A percentile compares a stretch with the other conserved stretches of the same genome.
Evolutionary conservation across 2,888 invertebrate species (phyloP).

Genomic region (Melieria omissa): DNA sequence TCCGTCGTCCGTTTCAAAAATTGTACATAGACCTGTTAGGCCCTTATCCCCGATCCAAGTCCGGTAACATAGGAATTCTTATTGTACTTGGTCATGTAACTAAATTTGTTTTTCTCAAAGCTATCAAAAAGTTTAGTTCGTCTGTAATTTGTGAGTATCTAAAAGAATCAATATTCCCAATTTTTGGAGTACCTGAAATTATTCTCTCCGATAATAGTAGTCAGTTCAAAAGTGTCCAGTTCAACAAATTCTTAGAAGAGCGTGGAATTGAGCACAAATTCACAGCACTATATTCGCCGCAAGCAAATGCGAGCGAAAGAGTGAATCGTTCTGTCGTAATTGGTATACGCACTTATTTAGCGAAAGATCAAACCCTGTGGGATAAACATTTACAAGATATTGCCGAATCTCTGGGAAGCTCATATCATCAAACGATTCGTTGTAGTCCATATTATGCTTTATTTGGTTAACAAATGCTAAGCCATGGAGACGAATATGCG

Average conservation of each 20-base stretch:
- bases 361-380: not conserved
- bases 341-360: not conserved
- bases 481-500: not conserved
- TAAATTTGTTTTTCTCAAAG: conserved; percentile 25
- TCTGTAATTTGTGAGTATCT: conserved; percentile 28
- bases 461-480: conserved; percentile 21
- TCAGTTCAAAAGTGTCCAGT: conserved; percentile 39
- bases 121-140: conserved; percentile 36
- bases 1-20: too few species aligned
- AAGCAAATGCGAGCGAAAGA: too few species aligned
- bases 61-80: conserved; percentile 35
- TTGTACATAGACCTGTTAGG: too few species aligned
- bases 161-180: conserved; percentile 34
- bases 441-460: conserved; percentile 30
- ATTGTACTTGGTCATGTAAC: conserved; percentile 30
- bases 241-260: too few species aligned
- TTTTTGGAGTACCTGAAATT: conserved; percentile 29
- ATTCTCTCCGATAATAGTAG: conserved; percentile 33
- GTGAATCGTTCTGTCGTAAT: too few species aligned
- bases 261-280: too few species aligned
- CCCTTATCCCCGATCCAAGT: conserved; percentile 35
- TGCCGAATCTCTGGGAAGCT: not conserved
- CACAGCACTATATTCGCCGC: too few species aligned
- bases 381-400: not conserved
- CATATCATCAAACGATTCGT: not conserved